Percentiles rank a stretch among this genome's conserved stretches.
Evolutionary conservation across 2,113 vertebrate genomes (phyloP).

Genomic region (Halichoerus grypus): DNA sequence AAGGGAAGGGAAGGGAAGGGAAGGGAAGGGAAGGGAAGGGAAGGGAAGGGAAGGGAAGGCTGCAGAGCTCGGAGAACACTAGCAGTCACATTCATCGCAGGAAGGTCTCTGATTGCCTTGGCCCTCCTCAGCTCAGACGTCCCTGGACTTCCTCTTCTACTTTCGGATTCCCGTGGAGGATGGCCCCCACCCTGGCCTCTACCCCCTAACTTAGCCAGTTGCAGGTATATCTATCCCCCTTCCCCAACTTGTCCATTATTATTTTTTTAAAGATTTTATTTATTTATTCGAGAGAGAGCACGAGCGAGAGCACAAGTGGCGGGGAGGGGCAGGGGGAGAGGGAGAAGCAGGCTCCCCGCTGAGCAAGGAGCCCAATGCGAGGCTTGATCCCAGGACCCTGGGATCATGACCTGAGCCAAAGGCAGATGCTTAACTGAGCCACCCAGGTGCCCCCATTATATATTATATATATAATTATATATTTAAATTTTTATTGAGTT

Average conservation of each 20-base stretch:
- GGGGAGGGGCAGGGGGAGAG: background rate
- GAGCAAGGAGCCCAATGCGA: background rate
- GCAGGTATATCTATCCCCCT: slow-evolving; percentile 84
- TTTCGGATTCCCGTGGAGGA: slow-evolving; percentile 89
- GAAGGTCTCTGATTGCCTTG: background rate
- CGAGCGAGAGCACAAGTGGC: background rate
- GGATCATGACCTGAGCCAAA: background rate
- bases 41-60: background rate
- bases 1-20: no score
- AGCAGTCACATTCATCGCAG: background rate
- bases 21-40: background rate
- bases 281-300: background rate
- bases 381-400: background rate
- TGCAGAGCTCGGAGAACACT: background rate
- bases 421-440: background rate
- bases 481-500: background rate
- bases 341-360: background rate
- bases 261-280: background rate
- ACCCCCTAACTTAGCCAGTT: slow-evolving; percentile 89
- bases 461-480: background rate
- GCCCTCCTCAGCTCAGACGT: slow-evolving; percentile 87
- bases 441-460: background rate
- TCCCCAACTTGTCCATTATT: background rate
- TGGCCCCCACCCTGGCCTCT: slow-evolving; percentile 92
- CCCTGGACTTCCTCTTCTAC: slow-evolving; percentile 92